These are phyloP conservation scores for Oncorhynchus tshawytscha DNA, from an alignment of 2,113 vertebrate genomes.

Conservation along the genomic window DNA sequence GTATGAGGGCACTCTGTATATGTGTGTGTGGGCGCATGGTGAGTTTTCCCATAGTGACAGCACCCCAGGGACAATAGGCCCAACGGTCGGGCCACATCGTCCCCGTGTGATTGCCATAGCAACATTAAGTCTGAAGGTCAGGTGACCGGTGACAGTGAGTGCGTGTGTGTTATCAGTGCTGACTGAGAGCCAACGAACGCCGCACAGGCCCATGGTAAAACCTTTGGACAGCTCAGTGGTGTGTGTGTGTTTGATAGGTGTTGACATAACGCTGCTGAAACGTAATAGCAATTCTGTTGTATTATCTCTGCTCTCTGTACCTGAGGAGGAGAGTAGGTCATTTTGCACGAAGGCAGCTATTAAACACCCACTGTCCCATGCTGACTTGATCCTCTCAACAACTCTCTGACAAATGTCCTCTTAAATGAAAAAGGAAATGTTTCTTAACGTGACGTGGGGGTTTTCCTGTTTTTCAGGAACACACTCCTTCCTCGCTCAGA, in stretches of 20 bases:
- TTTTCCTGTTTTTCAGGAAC: conserved; percentile 64
- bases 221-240: conserved; percentile 46
- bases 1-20: not conserved
- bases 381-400: conserved; percentile 50
- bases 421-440: conserved; percentile 53
- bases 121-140: conserved; percentile 30
- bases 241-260: conserved; percentile 33
- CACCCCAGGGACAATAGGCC: conserved; percentile 14
- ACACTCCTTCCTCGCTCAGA: conserved; percentile 11
- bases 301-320: conserved; percentile 20
- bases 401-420: conserved; percentile 32
- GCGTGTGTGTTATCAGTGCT: conserved; percentile 42
- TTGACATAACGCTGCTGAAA: conserved; percentile 47
- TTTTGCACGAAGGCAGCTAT: too few relatives aligned
- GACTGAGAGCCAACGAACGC: conserved; percentile 21
- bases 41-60: conserved; percentile 22
- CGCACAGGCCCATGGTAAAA: conserved; percentile 1
- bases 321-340: too few relatives aligned
- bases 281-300: conserved; percentile 18
- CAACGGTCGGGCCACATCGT: conserved; percentile 39
- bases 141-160: conserved; percentile 39
- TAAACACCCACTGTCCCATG: conserved; percentile 12
- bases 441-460: conserved; percentile 49
- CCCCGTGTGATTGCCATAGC: conserved; percentile 32
- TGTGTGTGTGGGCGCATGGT: conserved; percentile 13